Conservation (phyloP, 2,888 invertebrate species). For the Clepsis dumicolana region DNA sequence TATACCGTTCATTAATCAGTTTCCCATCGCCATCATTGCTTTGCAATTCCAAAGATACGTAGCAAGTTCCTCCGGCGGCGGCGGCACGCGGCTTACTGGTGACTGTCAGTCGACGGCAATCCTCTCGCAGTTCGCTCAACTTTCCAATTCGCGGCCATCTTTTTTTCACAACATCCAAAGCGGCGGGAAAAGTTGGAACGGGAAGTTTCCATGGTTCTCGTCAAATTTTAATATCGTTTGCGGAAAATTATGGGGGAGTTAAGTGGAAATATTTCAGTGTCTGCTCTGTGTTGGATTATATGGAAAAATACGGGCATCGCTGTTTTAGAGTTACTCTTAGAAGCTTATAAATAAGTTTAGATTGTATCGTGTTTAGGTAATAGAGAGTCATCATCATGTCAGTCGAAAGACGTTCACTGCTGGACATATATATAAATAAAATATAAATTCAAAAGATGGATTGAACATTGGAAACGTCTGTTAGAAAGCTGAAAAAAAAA, state of each 20-base stretch:
- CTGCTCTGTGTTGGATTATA: constrained; percentile 26
- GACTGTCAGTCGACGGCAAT: constrained; percentile 37
- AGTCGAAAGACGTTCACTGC: too few species aligned
- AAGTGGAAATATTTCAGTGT: constrained; percentile 37
- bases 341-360: neutral
- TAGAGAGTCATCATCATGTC: too few species aligned
- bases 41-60: constrained; percentile 24
- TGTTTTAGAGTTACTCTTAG: neutral
- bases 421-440: too few species aligned
- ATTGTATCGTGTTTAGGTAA: neutral
- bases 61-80: constrained; percentile 8
- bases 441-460: too few species aligned
- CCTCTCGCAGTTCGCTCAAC: constrained; percentile 37
- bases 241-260: constrained; percentile 32
- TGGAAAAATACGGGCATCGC: neutral
- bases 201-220: constrained; percentile 31
- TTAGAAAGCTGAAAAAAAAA: too few species aligned
- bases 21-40: constrained; percentile 4
- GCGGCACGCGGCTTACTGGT: constrained; percentile 29
- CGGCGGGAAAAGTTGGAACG: constrained; percentile 38
- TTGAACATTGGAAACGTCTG: too few species aligned
- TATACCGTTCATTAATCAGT: too few species aligned
- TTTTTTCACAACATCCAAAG: constrained; percentile 40
- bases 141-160: constrained; percentile 39
- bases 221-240: constrained; percentile 39